A percentile compares a stretch with the other conserved stretches of the same genome.
Evolutionary conservation across 1,140 invertebrate genomes (phyloP).

Genomic region (Drosophila paulistorum): DNA sequence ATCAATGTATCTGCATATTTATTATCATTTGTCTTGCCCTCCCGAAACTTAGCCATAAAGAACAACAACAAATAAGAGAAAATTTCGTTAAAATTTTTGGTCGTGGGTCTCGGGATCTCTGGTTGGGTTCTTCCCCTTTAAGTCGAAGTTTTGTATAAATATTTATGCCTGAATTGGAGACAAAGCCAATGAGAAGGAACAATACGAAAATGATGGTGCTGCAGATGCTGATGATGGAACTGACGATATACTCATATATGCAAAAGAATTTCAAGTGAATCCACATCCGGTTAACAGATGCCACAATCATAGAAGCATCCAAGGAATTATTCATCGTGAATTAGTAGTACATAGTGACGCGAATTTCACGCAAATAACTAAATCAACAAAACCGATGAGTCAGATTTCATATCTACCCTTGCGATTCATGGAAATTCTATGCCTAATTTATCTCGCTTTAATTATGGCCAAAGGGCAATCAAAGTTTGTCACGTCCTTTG

Average conservation of each 20-base stretch:
- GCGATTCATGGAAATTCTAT: neutral
- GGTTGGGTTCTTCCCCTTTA: neutral
- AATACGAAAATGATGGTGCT: neutral
- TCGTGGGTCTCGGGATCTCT: slow-evolving; percentile 1
- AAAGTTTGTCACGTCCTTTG: slow-evolving; percentile 37
- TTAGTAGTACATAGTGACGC: neutral
- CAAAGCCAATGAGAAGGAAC: slow-evolving; percentile 23
- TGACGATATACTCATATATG: neutral
- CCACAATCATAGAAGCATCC: neutral
- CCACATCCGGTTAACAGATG: slow-evolving; percentile 1
- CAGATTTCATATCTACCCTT: neutral
- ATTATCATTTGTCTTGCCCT: slow-evolving; percentile 68
- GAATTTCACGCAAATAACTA: neutral
- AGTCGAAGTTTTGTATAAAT: slow-evolving; percentile 51
- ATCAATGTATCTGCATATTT: slow-evolving; percentile 50
- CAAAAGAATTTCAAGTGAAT: too few species aligned
- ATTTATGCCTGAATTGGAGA: slow-evolving; percentile 62
- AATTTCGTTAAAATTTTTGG: slow-evolving; percentile 34
- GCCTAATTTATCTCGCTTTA: slow-evolving; percentile 18
- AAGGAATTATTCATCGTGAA: slow-evolving; percentile 4
- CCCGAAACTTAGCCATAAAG: slow-evolving; percentile 33
- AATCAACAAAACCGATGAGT: neutral
- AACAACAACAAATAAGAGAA: slow-evolving; percentile 34
- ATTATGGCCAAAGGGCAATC: slow-evolving; percentile 52
- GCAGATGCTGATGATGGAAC: neutral